Base-by-base conservation (phyloP, 1,140 invertebrate species). In the Zeugodacus cucurbitae region DNA sequence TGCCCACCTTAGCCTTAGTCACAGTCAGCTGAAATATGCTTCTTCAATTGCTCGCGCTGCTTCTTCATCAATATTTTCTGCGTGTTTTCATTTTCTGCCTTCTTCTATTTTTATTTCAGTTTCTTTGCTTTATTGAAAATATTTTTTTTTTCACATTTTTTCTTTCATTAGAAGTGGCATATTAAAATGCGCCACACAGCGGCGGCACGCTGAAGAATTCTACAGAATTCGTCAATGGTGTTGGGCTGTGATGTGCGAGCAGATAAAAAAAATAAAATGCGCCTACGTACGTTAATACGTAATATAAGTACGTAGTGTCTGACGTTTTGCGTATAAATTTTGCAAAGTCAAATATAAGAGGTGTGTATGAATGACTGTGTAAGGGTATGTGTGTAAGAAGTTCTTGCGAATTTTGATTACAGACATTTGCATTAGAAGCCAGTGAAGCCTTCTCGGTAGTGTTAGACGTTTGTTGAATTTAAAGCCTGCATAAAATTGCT, bases 111-210 rank as follows among this genome's bases (percentile, higher is more conserved):
- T 62, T 54, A 54, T 62, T 26, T 26, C 22, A 62, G 14, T 70
- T 34, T 22, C 20, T 48, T 82, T 41, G 32, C 32, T 48, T 82
- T 44, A 82, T 48, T 82, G n/a, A 48, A 82, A n/a, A n/a, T n/a
- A n/a, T n/a, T n/a, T 20, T n/a, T 29, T 29, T 82, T 22, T 48
- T 78, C 48, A 10, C 37, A 44, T 48, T 41, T 37, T 22, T 14
- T 59, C 14, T 58, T 34, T 41, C 5, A 11, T 48, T 82, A 20
- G 26, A 22, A 41, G 32, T 26, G 48, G 48, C 48, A n/a, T 86
- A 86, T 86, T 86, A 59, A 41, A 86, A 86, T 86, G 85, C 85
- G 54, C 32, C 85, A 86, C 54, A 86, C 29, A 34, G 29, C 48
- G 34, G 1, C 20, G 34, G 29, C 11, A 86, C 54, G 57, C 8